phyloP scores from a whole-genome alignment of 1,140 invertebrate genomes.

The Aleiodes sp. region DNA sequence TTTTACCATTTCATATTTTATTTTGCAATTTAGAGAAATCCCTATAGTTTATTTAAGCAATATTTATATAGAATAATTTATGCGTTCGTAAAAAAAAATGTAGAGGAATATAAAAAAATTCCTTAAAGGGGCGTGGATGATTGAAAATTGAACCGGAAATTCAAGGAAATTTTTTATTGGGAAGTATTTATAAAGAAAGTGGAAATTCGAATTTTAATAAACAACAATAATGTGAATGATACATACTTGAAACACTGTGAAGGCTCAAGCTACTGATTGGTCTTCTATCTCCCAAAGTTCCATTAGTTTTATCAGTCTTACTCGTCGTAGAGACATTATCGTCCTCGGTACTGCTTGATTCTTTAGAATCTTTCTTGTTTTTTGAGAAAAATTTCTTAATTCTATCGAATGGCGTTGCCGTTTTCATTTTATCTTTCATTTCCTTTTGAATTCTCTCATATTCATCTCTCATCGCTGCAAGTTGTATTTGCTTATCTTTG shows the following conservation, averaged over 20 bases:
- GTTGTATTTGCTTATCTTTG: conserved; percentile 83
- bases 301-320: conserved; percentile 50
- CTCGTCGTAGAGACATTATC: conserved; percentile 39
- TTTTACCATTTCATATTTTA: too few relatives aligned
- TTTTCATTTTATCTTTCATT: conserved; percentile 76
- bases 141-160: too few relatives aligned
- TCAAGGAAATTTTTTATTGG: too few relatives aligned
- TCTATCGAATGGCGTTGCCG: conserved; percentile 80
- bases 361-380: conserved; percentile 66
- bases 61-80: too few relatives aligned
- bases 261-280: conserved; percentile 79
- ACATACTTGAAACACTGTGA: conserved; percentile 75
- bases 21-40: too few relatives aligned
- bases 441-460: conserved; percentile 83
- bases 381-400: conserved; percentile 81
- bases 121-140: too few relatives aligned
- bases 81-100: too few relatives aligned
- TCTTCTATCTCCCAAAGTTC: conserved; percentile 61
- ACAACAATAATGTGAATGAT: background rate
- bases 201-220: conserved; percentile 14
- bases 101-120: too few relatives aligned
- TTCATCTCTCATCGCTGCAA: conserved; percentile 80
- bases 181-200: conserved; percentile 11
- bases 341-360: conserved; percentile 36
- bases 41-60: too few relatives aligned